Base-by-base conservation (phyloP, 30 jellyfish, hydroid and myxozoan genomes). In the Chrysaora quinquecirrha region DNA sequence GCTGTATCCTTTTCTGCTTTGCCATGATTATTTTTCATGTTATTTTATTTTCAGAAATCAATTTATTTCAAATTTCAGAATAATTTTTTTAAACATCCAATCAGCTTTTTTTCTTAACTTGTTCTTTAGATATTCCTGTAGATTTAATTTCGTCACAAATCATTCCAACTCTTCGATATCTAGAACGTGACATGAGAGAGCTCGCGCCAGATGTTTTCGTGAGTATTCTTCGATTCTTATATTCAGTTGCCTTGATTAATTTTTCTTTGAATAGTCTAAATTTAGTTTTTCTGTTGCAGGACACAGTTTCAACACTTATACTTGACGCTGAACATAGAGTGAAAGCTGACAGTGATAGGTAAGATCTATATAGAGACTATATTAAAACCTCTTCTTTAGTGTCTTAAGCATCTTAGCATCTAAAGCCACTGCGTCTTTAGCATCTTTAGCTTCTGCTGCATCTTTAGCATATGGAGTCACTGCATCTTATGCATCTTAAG, bases 1-100 rank as follows among this genome's bases (percentile, higher is more conserved):
- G 99, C 78, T 88, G 99, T 94, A 94, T 94, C 99, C 89, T 94
- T 88, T 79, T 62, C 46, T 1, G n/a, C n/a, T n/a, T n/a, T n/a
- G 0, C 14, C 0, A 0, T 72, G n/a, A n/a, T n/a, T n/a, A n/a
- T 47, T 47, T 47, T 47, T 47, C 62, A 47, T 10, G 62, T 10
- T 12, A 47, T n/a, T 12, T 47, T n/a, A 47, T n/a, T 12, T 47
- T 47, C 62, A 47, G n/a, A 47, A 47, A 10, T 47, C 62, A n/a
- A 47, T 10, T 47, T n/a, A n/a, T 47, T 47, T 47, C n/a, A n/a
- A n/a, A n/a, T n/a, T n/a, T n/a, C n/a, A n/a, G n/a, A n/a, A n/a
- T n/a, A n/a, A n/a, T n/a, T n/a, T n/a, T n/a, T n/a, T n/a, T n/a
- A n/a, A n/a, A n/a, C n/a, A n/a, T n/a, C n/a, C n/a, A n/a, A n/a